phyloP scores from a whole-genome alignment of 2,888 invertebrate species.

The Chaetoderma sp. region DNA sequence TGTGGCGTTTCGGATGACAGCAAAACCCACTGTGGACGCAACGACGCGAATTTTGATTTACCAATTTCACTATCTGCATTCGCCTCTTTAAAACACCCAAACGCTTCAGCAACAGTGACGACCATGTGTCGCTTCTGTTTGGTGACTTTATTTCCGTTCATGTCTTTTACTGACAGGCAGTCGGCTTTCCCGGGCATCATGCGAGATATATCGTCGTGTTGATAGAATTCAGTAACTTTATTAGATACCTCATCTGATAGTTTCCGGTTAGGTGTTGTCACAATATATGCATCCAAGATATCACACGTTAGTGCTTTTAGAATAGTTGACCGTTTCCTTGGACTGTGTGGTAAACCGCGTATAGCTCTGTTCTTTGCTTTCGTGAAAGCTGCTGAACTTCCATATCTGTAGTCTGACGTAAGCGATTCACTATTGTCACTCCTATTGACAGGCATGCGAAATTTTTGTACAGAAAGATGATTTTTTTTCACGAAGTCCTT shows the following conservation, averaged over 20 bases:
- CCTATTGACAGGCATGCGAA: too few species aligned
- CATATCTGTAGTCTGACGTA: background rate
- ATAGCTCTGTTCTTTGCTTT: background rate
- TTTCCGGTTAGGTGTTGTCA: background rate
- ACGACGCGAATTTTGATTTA: constrained; percentile 15
- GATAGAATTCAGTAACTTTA: constrained; percentile 4
- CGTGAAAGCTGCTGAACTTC: background rate
- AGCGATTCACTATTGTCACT: too few species aligned
- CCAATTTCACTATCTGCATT: constrained; percentile 1
- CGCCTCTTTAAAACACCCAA: background rate
- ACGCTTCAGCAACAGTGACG: constrained; percentile 11
- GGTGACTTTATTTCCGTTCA: background rate
- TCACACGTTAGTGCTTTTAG: background rate
- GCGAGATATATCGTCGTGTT: background rate
- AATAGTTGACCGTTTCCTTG: background rate
- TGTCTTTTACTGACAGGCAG: background rate
- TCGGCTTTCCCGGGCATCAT: constrained; percentile 19
- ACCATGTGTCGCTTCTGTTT: constrained; percentile 14
- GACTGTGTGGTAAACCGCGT: background rate
- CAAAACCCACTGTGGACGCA: constrained; percentile 17
- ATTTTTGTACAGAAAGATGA: too few species aligned
- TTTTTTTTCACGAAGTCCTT: too few species aligned
- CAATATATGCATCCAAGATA: background rate
- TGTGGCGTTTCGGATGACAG: constrained; percentile 8
- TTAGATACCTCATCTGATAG: background rate